Conservation (phyloP, 2,888 invertebrate genomes). For the Labia minor region DNA sequence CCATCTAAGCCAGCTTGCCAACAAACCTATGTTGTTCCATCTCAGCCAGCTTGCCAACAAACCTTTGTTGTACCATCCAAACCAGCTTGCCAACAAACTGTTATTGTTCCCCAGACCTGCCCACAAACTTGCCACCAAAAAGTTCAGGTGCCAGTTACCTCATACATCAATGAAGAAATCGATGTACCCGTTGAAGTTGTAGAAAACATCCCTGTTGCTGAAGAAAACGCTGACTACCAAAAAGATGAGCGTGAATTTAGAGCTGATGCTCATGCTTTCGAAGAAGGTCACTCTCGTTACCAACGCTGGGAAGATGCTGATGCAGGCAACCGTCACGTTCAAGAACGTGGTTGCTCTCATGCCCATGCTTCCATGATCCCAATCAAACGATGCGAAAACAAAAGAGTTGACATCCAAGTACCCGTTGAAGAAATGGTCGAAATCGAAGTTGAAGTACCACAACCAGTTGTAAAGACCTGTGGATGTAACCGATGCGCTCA, state of each 20-base stretch:
- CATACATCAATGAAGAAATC: not conserved
- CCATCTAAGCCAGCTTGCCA: no score
- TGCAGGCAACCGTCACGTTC: not conserved
- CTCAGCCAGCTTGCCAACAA: no score
- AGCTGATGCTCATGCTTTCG: not conserved
- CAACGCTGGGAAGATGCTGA: not conserved
- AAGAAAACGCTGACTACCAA: not conserved
- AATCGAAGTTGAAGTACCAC: not conserved
- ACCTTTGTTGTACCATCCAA: no score
- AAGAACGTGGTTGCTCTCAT: slow-evolving; percentile 1
- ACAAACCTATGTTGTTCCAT: no score
- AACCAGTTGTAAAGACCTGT: not conserved
- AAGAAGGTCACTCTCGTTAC: not conserved
- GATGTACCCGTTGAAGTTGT: not conserved
- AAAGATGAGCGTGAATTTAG: not conserved
- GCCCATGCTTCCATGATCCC: not conserved
- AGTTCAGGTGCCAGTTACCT: not conserved
- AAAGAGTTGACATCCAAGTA: not conserved
- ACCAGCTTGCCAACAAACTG: not conserved
- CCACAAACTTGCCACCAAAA: not conserved
- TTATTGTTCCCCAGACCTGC: not conserved
- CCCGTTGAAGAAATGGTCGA: not conserved
- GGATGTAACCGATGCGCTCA: not conserved
- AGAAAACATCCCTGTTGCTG: slow-evolving; percentile 1
- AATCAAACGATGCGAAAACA: not conserved